phyloP scores from a whole-genome alignment of 2,888 invertebrate genomes.

The Ophonus ardosiacus region DNA sequence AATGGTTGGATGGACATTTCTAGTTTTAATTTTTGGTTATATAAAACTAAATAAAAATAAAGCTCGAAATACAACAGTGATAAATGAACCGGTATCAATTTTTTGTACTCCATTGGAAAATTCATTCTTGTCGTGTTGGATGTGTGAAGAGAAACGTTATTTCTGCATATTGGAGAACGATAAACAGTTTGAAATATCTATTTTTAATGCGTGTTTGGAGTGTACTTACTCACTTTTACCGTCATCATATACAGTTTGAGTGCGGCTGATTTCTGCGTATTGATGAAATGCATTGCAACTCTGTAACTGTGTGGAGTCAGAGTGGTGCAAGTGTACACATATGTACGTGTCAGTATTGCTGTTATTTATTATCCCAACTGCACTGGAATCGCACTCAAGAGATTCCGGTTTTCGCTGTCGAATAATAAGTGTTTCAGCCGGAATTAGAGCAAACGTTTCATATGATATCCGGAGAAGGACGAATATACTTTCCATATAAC shows the following conservation, averaged over 20 bases:
- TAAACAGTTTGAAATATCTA: background rate
- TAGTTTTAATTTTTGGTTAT: too few species aligned
- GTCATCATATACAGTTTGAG: background rate
- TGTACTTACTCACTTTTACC: too few species aligned
- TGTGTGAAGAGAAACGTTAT: too few species aligned
- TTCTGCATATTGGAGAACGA: background rate
- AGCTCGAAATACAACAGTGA: too few species aligned
- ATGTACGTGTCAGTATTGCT: conserved; percentile 31
- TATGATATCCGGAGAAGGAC: background rate
- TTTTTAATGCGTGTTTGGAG: too few species aligned
- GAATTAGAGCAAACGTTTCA: conserved; percentile 48
- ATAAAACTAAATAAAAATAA: too few species aligned
- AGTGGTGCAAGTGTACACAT: conserved; percentile 38
- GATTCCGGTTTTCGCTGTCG: conserved; percentile 52
- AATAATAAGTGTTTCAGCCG: conserved; percentile 47
- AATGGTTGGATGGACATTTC: too few species aligned
- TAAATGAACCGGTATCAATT: too few species aligned
- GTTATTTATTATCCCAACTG: conserved; percentile 51
- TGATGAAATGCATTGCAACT: conserved; percentile 30
- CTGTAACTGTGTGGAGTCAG: background rate
- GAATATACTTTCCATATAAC: background rate
- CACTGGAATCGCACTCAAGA: conserved; percentile 44
- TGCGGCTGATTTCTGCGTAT: conserved; percentile 15
- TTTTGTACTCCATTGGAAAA: too few species aligned
- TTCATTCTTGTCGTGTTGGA: too few species aligned